Base-by-base conservation (phyloP, 2,797 vertebrate genomes). In the Danio albolineatus region DNA sequence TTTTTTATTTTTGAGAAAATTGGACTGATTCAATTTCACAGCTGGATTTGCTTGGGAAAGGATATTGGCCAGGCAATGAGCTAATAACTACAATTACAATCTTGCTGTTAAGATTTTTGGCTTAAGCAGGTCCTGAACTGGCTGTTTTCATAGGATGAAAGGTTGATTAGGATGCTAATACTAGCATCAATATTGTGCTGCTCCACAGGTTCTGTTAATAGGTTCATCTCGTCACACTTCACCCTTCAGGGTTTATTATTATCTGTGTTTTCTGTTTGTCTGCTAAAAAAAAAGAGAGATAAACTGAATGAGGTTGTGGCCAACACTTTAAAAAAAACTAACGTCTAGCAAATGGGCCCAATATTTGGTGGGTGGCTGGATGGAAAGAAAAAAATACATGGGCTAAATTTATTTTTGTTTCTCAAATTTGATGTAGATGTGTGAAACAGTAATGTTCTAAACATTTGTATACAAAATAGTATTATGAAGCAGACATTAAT, bases 1-100 rank as follows among this genome's bases (percentile, higher is more conserved):
- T 57, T 46, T 65, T 19, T 65, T 44, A 28, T 28, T 28, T 28
- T 28, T 48, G 14, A 36, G 39, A 1, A 46, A 59, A n/a, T n/a
- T n/a, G 17, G 21, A 61, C 17, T 73, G 17, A 38, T 49, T 49
- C 16, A 3, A n/a, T 51, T n/a, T 73, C 10, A 64, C 61, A 53
- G 67, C 44, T 28, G 19, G 10, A 12, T 70, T 44, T 5, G 28
- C 17, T 39, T 54, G 44, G 46, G 44, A 44, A 36, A 9, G 44
- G 43, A 46, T 61, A 60, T 17, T 28, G 39, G 64, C 73, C 73
- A 61, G 44, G 56, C 43, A 76, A 19, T 17, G 10, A 53, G 21
- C 14, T 38, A 76, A 76, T 62, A 70, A 46, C 64, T 72, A 64
- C 57, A 62, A 43, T 76, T 62, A 59, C 56, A 61, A 61, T n/a